phyloP scores from a whole-genome alignment of 2,888 invertebrate species.

The Hirtodrosophila cameraria region DNA sequence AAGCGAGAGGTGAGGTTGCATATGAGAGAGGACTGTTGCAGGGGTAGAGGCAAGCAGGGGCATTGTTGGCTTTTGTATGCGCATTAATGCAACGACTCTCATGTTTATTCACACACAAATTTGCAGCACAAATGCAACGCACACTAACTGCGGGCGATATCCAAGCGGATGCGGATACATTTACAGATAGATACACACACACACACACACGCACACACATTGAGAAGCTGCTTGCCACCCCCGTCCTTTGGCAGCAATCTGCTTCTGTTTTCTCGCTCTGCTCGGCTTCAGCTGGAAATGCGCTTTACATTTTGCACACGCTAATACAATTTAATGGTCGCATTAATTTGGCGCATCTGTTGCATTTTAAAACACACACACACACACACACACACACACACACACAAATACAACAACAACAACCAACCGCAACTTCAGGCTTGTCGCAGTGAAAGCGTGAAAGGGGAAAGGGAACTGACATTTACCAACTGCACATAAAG shows the following conservation, averaged over 20 bases:
- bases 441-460: too few relatives aligned
- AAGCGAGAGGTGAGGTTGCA: background rate
- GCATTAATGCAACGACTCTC: conserved; percentile 76
- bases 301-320: conserved; percentile 73
- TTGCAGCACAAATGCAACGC: conserved; percentile 71
- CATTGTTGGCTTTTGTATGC: conserved; percentile 72
- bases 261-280: conserved; percentile 14
- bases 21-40: too few relatives aligned
- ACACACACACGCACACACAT: conserved; percentile 10
- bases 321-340: conserved; percentile 79
- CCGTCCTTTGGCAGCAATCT: conserved; percentile 4
- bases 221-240: conserved; percentile 35
- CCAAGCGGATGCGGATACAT: conserved; percentile 51
- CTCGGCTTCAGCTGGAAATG: conserved; percentile 52
- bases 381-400: conserved; percentile 2
- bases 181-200: conserved; percentile 30
- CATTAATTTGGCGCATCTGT: conserved; percentile 80
- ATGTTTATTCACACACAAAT: conserved; percentile 78
- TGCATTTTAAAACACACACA: conserved; percentile 73
- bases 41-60: conserved; percentile 4
- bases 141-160: conserved; percentile 61
- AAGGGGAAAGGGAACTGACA: conserved; percentile 42
- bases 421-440: conserved; percentile 49
- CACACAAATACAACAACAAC: conserved; percentile 1
- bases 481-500: conserved; percentile 67